Percentiles rank a stretch among this genome's conserved stretches.
Conservation (phyloP, 1,140 invertebrate genomes). For the Formica exsecta region DNA sequence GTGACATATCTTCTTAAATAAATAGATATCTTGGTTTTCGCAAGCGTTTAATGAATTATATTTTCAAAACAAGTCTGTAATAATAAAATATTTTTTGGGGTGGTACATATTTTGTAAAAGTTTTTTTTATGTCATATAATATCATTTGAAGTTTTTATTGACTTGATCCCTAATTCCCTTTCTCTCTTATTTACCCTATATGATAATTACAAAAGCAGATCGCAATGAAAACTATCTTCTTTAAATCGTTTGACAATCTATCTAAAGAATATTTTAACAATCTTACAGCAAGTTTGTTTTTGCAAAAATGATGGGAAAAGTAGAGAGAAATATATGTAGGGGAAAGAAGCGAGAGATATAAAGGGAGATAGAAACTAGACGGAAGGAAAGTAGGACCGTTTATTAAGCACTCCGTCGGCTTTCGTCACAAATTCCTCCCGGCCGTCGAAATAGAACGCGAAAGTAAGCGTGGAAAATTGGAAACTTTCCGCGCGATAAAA, state of each 20-base stretch:
- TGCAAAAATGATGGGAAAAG: conserved; percentile 18
- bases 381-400: conserved; percentile 60
- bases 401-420: conserved; percentile 68
- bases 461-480: conserved; percentile 82
- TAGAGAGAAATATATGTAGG: conserved; percentile 35
- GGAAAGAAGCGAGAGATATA: conserved; percentile 54
- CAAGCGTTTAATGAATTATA: background rate
- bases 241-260: background rate
- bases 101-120: background rate
- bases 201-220: background rate
- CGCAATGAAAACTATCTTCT: background rate
- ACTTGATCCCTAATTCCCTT: no score
- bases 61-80: background rate
- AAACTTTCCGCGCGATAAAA: conserved; percentile 84
- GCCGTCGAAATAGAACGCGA: conserved; percentile 76
- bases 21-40: background rate
- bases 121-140: background rate
- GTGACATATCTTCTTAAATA: no score
- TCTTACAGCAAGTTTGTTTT: conserved; percentile 30
- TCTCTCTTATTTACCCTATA: no score
- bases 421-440: conserved; percentile 71
- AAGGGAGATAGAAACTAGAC: conserved; percentile 41
- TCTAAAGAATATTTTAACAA: conserved; percentile 2
- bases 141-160: conserved; percentile 16
- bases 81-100: no score